Base-by-base conservation (phyloP, 1,140 invertebrate species). In the Ooceraea biroi region DNA sequence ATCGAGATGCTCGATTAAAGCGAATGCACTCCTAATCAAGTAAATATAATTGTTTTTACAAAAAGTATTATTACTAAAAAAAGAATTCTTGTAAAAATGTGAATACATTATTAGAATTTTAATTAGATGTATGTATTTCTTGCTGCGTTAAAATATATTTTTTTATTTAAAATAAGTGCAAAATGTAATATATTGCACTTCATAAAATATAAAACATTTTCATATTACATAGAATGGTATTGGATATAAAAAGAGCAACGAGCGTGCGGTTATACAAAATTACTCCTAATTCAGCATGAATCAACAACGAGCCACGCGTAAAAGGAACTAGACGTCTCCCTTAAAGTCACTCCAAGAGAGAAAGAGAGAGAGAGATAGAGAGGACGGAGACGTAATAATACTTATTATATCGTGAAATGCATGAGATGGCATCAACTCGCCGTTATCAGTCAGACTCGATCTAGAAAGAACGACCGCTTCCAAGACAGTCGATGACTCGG, bases 371-470 rank as follows among this genome's bases (percentile, higher is more conserved):
- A 36, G 36, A 36, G 36, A 36, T 2, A 36, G 36, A 36, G 7
- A 36, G 7, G 36, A 36, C 25, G 83, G 76, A 88, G 73, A 88
- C 86, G 86, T 92, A 89, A 91, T 91, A 83, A 90, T 83, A 85
- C 91, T 92, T 88, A 93, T 93, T 91, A 93, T 90, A 93, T 91
- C 88, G 85, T 90, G 90, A 91, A 83, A 91, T 78, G 89, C 85
- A 87, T 85, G 83, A 90, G 88, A 89, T 74, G 69, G 84, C 78
- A 82, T 85, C 86, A 88, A 90, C 85, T 90, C 89, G 36, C 36
- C 85, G 88, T 92, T 90, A 91, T 91, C 91, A 78, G 71, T 82
- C 74, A 80, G 30, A 86, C 87, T 91, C 84, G 89, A 92, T 91
- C 88, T 89, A 82, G 83, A 88, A 57, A 80, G 71, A n/a, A 74